Conservation (phyloP, 1,140 invertebrate genomes). For the Neuroterus valhalla region DNA sequence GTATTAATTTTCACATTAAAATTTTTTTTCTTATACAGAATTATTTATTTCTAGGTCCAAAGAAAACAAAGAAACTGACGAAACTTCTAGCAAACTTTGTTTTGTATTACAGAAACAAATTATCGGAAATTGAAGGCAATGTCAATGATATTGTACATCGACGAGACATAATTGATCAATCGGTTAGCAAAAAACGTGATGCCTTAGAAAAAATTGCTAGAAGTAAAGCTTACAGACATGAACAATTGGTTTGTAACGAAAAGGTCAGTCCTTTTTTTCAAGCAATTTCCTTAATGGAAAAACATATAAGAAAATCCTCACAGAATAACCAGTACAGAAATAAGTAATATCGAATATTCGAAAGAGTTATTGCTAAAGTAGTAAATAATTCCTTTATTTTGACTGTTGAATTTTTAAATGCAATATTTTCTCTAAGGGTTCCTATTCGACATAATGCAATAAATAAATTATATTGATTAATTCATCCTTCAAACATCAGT, state of each 20-base stretch:
- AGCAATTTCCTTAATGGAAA: no score
- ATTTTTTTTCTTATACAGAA: background rate
- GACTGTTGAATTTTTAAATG: no score
- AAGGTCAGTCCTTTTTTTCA: no score
- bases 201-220: background rate
- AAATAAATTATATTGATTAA: no score
- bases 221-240: background rate
- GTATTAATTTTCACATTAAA: background rate
- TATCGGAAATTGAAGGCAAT: background rate
- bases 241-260: background rate
- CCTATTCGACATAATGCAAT: no score
- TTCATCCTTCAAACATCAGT: no score
- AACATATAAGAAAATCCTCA: no score
- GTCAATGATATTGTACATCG: background rate
- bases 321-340: no score
- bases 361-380: no score
- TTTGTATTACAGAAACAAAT: background rate
- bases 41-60: background rate
- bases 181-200: background rate
- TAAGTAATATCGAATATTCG: no score
- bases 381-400: no score
- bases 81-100: conserved; percentile 2
- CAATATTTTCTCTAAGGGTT: no score
- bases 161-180: background rate
- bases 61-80: background rate